Conservation (phyloP, 53 echinoderm and acorn worm species). For the Antedon mediterranea region DNA sequence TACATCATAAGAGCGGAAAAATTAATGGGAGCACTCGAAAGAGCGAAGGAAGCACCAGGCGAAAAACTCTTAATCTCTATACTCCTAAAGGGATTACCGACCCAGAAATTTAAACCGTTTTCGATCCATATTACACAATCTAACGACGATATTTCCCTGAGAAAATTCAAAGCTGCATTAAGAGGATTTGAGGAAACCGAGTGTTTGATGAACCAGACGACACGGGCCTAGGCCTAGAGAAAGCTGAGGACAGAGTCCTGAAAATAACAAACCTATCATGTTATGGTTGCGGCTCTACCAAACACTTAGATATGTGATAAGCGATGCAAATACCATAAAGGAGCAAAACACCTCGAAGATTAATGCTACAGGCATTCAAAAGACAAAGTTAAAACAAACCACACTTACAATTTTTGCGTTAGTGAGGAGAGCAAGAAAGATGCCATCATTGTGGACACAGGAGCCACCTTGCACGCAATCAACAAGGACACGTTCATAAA, state of each 20-base stretch:
- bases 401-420: too few species aligned
- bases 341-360: slow-evolving; percentile 1
- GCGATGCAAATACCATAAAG: slow-evolving; percentile 2
- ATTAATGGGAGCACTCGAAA: neutral
- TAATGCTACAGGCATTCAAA: slow-evolving; percentile 6
- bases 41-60: neutral
- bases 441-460: too few species aligned
- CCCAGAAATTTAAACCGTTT: slow-evolving; percentile 4
- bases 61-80: slow-evolving; percentile 3
- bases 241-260: too few species aligned
- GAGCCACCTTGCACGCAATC: too few species aligned
- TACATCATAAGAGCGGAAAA: slow-evolving; percentile 17
- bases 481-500: neutral
- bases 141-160: neutral
- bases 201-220: too few species aligned
- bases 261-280: too few species aligned
- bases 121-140: neutral
- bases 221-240: too few species aligned
- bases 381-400: too few species aligned
- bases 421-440: too few species aligned
- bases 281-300: too few species aligned
- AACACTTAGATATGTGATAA: neutral
- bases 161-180: neutral
- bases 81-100: neutral
- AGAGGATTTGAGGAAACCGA: too few species aligned